Evolutionary conservation across 1,140 invertebrate genomes (phyloP).

Genomic region (Panagrolaimus sp.): DNA sequence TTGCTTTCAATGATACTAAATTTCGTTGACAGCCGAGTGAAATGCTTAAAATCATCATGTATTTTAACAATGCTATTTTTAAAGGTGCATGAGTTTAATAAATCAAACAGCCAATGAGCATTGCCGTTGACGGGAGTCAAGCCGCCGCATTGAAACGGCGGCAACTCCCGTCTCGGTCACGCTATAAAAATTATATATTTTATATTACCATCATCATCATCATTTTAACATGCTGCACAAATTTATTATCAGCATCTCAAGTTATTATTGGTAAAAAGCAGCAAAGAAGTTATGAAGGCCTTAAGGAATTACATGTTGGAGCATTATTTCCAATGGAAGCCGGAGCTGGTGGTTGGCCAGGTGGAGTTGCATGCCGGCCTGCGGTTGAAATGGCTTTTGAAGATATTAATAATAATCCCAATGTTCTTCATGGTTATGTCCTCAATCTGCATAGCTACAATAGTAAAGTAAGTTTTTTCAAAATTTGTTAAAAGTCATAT

Average conservation of each 20-base stretch:
- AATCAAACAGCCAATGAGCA: conserved; percentile 3
- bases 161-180: neutral
- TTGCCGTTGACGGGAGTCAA: conserved; percentile 7
- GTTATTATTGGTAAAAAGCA: too few relatives aligned
- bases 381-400: conserved; percentile 87
- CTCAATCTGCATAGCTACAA: conserved; percentile 89
- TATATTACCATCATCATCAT: too few relatives aligned
- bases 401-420: conserved; percentile 82
- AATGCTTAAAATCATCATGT: too few relatives aligned
- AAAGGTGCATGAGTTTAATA: conserved; percentile 5
- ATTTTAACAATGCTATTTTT: too few relatives aligned
- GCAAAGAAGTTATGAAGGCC: neutral
- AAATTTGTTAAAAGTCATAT: too few relatives aligned
- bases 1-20: too few relatives aligned
- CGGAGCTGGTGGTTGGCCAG: conserved; percentile 76
- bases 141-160: neutral
- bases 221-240: too few relatives aligned
- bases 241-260: too few relatives aligned
- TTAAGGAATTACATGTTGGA: conserved; percentile 74
- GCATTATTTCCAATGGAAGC: conserved; percentile 93
- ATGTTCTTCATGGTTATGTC: conserved; percentile 83
- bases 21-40: too few relatives aligned
- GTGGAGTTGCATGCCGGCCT: conserved; percentile 65
- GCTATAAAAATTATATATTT: too few relatives aligned
- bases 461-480: conserved; percentile 75